Evolutionary conservation across 2,888 invertebrate genomes (phyloP), one percentile per base, ranked within the genome.

Genomic region (Ormyrus thymus): DNA sequence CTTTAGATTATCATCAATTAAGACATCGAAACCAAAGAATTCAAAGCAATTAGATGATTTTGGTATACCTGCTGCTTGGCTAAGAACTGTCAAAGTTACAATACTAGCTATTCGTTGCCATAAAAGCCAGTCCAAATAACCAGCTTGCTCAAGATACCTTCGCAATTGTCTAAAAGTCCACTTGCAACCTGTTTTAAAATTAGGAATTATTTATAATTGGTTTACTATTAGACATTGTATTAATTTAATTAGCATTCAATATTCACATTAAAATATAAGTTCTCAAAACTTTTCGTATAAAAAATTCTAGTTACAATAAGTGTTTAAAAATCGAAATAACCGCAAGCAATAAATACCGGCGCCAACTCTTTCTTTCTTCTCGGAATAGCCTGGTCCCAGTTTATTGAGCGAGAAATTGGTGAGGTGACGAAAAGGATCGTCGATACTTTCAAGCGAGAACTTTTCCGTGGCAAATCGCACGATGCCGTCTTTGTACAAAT

Each of bases 341-440:
- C 4, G 29, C 29, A 4, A 56, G 8, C 4, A 59, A 6, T 10
- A 48, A 65, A 79, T 90, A 95, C 95, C 95, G 85, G 94, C 94
- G 79, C 96, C 96, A 80, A 96, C 93, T 84, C 95, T 91, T 84
- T 96, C 96, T 88, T 96, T 97, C 90, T 95, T 95, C 87, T 95
- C 94, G 0, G 94, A 93, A 87, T 95, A 97, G 10, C 95, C 93
- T 0, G 96, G 96, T 71, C 95, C 97, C 83, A 95, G 92, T 91
- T 97, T 97, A 91, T 98, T 97, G 62, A 98, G 92, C 0, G 97
- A 97, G 80, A 96, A 97, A 90, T 98, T 98, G 0, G 97, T 98
- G 82, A 98, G 91, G 90, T 98, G 97, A 83, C 97, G 93, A 89
- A 95, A 97, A 6, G 94, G 95, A 88, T 96, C 96, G 86, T 94